Base-by-base conservation (phyloP, 2,888 invertebrate genomes). In the Sclerodermus sp. region DNA sequence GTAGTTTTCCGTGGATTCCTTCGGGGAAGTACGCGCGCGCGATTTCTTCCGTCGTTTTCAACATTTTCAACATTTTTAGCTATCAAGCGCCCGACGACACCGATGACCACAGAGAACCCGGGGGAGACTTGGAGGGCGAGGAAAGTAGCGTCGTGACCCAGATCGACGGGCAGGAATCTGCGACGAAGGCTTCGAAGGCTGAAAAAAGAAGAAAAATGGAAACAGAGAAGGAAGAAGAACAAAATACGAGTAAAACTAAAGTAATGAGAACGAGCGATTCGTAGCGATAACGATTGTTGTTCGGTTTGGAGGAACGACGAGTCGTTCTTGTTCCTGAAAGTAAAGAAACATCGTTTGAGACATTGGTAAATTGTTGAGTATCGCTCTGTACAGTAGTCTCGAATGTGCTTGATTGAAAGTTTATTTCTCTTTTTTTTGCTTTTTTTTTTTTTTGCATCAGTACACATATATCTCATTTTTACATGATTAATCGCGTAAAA, bases 21-120 rank as follows among this genome's bases (percentile, higher is more conserved):
- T n/a, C n/a, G n/a, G n/a, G n/a, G n/a, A n/a, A n/a, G n/a, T n/a
- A n/a, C n/a, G n/a, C n/a, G n/a, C n/a, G n/a, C n/a, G n/a, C n/a
- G n/a, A n/a, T n/a, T n/a, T n/a, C n/a, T n/a, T n/a, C n/a, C n/a
- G n/a, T n/a, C n/a, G n/a, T n/a, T n/a, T n/a, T n/a, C n/a, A n/a
- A n/a, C n/a, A n/a, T n/a, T n/a, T n/a, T n/a, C n/a, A n/a, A n/a
- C n/a, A n/a, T n/a, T n/a, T 12, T 42, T 30, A 84, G 85, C 34
- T 84, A 84, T 60, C 84, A 84, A 70, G 76, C 78, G 40, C 63
- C 79, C 12, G 72, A 77, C 48, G 79, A 79, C 43, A 78, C 77
- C 50, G 80, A 81, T 30, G 53, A 62, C 83, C 67, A 80, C 80
- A 79, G 53, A 74, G n/a, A 38, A 46, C 1, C 12, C 55, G 13